Evolutionary conservation across 2,797 vertebrate species (phyloP).

Genomic region (Paramormyrops hopkinsi): DNA sequence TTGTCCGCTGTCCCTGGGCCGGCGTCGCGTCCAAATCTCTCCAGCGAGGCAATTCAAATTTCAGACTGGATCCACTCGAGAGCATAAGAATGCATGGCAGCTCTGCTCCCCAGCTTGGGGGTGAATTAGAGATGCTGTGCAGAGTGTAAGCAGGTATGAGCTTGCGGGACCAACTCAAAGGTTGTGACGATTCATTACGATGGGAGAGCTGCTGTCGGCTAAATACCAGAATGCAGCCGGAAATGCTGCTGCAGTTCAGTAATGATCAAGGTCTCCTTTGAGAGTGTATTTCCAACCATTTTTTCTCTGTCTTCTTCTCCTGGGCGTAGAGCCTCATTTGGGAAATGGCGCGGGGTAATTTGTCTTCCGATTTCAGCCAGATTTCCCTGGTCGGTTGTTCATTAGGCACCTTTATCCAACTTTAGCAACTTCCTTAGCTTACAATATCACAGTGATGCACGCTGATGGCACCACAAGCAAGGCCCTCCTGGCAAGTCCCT

Average conservation of each 20-base stretch:
- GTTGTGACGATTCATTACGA: slow-evolving; percentile 43
- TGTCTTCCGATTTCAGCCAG: not conserved
- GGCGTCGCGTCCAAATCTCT: not conserved
- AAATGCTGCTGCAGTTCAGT: not conserved
- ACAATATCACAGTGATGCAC: not conserved
- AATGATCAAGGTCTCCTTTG: slow-evolving; percentile 21
- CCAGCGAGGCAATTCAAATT: not conserved
- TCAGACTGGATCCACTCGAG: slow-evolving; percentile 42
- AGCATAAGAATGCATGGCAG: slow-evolving; percentile 31
- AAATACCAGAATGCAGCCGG: slow-evolving; percentile 19
- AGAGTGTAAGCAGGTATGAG: slow-evolving; percentile 35
- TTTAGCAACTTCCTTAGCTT: not conserved
- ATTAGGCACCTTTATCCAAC: not conserved
- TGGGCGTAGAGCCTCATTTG: slow-evolving; percentile 19
- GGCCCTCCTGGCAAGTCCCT: not conserved
- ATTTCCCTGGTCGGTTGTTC: not conserved
- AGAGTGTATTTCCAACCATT: not conserved
- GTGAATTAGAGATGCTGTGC: slow-evolving; percentile 54
- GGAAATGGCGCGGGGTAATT: not conserved
- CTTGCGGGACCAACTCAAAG: slow-evolving; percentile 41
- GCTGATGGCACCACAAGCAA: not conserved
- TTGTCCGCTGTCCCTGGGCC: not conserved
- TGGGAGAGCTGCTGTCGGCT: slow-evolving; percentile 26
- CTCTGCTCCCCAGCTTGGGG: slow-evolving; percentile 28
- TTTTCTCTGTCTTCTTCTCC: slow-evolving; percentile 31